phyloP scores from a whole-genome alignment of 1,140 invertebrate genomes.

The Protaetia brevitarsis region DNA sequence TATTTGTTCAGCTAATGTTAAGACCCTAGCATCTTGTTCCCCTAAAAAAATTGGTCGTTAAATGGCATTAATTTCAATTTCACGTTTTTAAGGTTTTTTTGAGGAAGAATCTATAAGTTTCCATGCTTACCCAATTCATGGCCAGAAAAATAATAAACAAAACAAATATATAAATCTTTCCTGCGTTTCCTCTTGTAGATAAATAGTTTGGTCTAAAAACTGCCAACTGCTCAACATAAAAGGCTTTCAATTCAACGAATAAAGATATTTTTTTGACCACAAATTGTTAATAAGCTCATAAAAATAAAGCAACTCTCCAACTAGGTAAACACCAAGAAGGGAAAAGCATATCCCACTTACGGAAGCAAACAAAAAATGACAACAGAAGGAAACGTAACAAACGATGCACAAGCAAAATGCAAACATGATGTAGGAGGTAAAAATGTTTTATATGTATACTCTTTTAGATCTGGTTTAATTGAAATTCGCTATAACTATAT shows the following conservation, averaged over 20 bases:
- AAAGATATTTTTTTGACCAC: slow-evolving; percentile 9
- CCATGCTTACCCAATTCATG: not conserved
- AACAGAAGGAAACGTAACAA: not conserved
- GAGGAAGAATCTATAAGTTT: not conserved
- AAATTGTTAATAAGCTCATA: not conserved
- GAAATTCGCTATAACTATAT: not conserved
- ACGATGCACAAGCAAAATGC: not conserved
- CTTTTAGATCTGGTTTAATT: not conserved
- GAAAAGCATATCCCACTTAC: not conserved
- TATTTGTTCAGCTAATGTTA: slow-evolving; percentile 94
- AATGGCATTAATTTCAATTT: not conserved
- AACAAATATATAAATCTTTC: not conserved
- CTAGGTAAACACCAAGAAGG: not conserved
- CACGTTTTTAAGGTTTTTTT: not conserved
- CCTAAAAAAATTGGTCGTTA: slow-evolving; percentile 55
- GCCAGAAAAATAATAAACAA: not conserved
- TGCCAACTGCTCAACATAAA: not conserved
- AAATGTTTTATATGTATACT: not conserved
- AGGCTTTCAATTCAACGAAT: too few species aligned
- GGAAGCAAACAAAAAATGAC: not conserved
- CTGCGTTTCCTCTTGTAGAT: not conserved
- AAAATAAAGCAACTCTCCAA: not conserved
- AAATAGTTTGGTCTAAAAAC: not conserved
- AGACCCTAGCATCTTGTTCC: slow-evolving; percentile 88
- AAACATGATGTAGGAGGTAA: not conserved